Evolutionary conservation across 2,113 vertebrate species (phyloP), one percentile per base, ranked within the genome.

Genomic region (Willisornis vidua): DNA sequence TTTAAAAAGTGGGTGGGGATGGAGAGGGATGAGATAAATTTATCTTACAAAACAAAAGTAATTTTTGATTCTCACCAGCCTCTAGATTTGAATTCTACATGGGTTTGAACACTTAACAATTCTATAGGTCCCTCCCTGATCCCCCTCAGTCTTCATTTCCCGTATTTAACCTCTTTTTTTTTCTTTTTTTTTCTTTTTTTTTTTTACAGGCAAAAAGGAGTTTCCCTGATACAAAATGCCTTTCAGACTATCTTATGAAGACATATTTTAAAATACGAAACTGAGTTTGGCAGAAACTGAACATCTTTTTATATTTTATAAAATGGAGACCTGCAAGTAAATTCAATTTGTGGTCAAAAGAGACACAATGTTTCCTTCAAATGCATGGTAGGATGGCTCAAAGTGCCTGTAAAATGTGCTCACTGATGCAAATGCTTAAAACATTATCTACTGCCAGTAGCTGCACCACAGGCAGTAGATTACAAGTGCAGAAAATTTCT

Each of bases 391-490:
- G 92, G 90, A 76, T 93, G 94, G 90, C 96, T 97, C 72, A 94
- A 96, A 95, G 67, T 71, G 68, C 68, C 94, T 95, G 96, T 89
- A 75, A 97, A 97, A 97, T 97, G 89, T 93, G 94, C 84, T 97
- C 96, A 94, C 57, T 97, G 83, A 91, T 95, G 84, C 97, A 97
- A 91, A 96, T 58, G 82, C 82, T 92, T 93, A 91, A 96, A 95
- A 95, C 92, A 96, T 97, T 95, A 96, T 94, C 76, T 89, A 89
- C 68, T 80, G 94, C 90, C 93, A 94, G 68, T 91, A 96, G 97
- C 97, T 97, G 79, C 89, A 96, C 96, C 94, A 95, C 78, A 76
- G 96, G 92, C 90, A 94, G 80, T 86, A 83, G 92, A 96, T 91
- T 85, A 93, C 74, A 96, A 97, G 84, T 33, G 93, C 94, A 93